Base-by-base conservation (phyloP, 2,888 invertebrate species). In the Cantharis rustica region DNA sequence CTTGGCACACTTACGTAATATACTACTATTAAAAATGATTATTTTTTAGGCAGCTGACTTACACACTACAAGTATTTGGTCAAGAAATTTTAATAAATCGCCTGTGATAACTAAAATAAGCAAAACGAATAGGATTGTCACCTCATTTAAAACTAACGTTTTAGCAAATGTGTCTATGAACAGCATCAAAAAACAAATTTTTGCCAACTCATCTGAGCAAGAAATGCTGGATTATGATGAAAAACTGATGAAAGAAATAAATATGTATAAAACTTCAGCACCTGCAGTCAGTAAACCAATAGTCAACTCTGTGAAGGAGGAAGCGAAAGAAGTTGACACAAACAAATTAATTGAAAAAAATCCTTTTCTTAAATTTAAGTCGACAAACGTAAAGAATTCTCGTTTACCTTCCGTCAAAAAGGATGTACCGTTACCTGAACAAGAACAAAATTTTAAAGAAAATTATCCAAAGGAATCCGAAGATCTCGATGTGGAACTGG, bases 1-100 rank as follows among this genome's bases (percentile, higher is more conserved):
- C n/a, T n/a, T n/a, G n/a, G n/a, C n/a, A n/a, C n/a, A n/a, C n/a
- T n/a, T n/a, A n/a, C n/a, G n/a, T n/a, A n/a, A n/a, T n/a, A n/a
- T n/a, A n/a, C n/a, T n/a, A n/a, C n/a, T n/a, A n/a, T 23, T 23
- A 23, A 23, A 23, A 23, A 23, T 23, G 9, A 23, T 23, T 31
- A 27, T 16, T 7, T 61, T 69, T 61, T 68, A 69, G 68, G 20
- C 66, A 16, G 9, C 10, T 66, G 5, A 16, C 10, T 20, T 27
- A 16, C 16, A 31, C 47, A 20, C 68, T 2, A 76, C 11, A n/a
- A 73, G 76, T 73, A 76, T 76, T 69, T 76, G 76, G 76, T 76
- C 70, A 11, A 76, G 26, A 61, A 70, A 47, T 15, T 76, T 69
- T 47, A 69, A 27, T 63, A 72, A 72, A 61, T 47, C 66, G 11